These are phyloP conservation scores for Microctonus hyperodae DNA, from an alignment of 2,888 invertebrate genomes.

Conservation along the genomic window DNA sequence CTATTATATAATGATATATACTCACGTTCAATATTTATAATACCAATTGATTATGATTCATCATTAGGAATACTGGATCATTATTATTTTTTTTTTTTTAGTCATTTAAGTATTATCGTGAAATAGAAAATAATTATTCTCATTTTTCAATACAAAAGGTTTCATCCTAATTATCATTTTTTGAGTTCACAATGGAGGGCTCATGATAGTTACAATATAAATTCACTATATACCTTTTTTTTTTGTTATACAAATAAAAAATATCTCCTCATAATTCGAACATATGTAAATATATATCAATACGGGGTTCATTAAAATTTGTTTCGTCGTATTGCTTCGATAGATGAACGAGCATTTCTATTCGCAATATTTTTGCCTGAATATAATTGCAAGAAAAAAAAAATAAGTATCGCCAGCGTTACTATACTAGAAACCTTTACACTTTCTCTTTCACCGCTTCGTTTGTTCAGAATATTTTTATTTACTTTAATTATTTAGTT, in stretches of 20 bases:
- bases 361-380: neutral
- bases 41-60: constrained; percentile 46
- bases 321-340: constrained; percentile 1
- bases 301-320: constrained; percentile 7
- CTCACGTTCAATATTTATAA: constrained; percentile 38
- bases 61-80: constrained; percentile 50
- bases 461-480: neutral
- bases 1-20: constrained; percentile 8
- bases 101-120: constrained; percentile 9
- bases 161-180: constrained; percentile 7
- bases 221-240: constrained; percentile 1
- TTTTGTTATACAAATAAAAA: constrained; percentile 13
- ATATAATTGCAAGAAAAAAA: constrained; percentile 22
- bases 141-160: constrained; percentile 12
- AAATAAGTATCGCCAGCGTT: constrained; percentile 30
- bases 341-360: constrained; percentile 21
- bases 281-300: neutral
- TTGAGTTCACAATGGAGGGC: neutral
- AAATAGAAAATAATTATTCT: constrained; percentile 7
- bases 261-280: neutral
- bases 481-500: constrained; percentile 1
- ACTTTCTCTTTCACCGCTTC: constrained; percentile 1
- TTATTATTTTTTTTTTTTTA: constrained; percentile 29
- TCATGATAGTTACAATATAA: neutral
- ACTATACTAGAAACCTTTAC: constrained; percentile 14